Base-by-base conservation (phyloP, 92 coral and sea anemone species). In the Parazoanthus darwini region DNA sequence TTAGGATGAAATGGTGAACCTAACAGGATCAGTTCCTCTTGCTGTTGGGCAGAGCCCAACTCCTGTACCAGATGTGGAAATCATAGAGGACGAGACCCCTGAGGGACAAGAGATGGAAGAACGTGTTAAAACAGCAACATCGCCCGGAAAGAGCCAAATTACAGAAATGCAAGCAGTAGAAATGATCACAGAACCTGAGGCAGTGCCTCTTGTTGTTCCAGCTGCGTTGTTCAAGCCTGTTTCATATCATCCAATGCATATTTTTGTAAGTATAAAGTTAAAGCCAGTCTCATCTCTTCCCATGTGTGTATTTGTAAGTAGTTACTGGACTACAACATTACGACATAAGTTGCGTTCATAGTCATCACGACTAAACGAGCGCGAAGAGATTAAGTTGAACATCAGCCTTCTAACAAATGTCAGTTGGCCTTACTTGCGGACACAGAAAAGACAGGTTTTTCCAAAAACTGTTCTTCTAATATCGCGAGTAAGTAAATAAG, bases 121-220 rank as follows among this genome's bases (percentile, higher is more conserved):
- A 38, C 36, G 84, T 59, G 88, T 71, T 4, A 74, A 76, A 72
- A 48, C 87, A 1, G 80, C 85, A 20, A 89, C 82, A 54, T 85
- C 92, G 42, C 81, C 92, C 3, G 74, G 85, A 11, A 93, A 75
- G 78, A 90, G 90, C 85, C 94, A 91, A 42, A 86, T 82, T 39
- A 89, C 88, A 65, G 93, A 93, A 59, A 82, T 89, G 46, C 79
- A 85, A 22, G 87, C 95, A 46, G 86, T 86, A 75, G 93, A 65
- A 72, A 90, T 85, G 29, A 85, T 90, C 67, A 90, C 91, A 72
- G 94, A 96, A 54, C 95, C 96, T 71, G 98, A 97, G 76, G 98
- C 92, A 23, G 96, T 91, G 16, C 94, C 99, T 76, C 93, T 97
- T 15, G 96, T 97, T 79, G 98, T 97, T 65, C 99, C 99, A 20